Evolutionary conservation across 2,113 vertebrate genomes (phyloP), one percentile per base, ranked within the genome.

Genomic region (Amphiprion percula): DNA sequence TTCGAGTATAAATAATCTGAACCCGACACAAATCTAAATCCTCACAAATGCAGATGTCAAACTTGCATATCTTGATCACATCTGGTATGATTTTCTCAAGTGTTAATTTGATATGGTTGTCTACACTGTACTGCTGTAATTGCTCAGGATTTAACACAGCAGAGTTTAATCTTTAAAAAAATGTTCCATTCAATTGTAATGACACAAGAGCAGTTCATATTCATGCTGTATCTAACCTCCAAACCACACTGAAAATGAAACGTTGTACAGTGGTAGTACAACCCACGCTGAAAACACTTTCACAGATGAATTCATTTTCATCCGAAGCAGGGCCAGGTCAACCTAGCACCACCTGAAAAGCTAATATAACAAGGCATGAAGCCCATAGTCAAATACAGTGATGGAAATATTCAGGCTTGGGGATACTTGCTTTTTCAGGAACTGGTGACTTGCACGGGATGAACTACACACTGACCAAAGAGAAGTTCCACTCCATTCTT

Each of bases 391-490:
- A 83, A 83, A 77, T 64, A 17, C 4, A 10, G 49, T 47, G 44
- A 53, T 50, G 56, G 55, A 65, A 68, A 76, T 73, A 60, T 68
- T 80, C 19, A 70, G 58, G 54, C 69, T 33, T 4, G 4, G 21
- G 68, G 64, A 82, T 71, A 26, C 74, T 53, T 30, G 44, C 60
- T 59, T 68, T 80, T 83, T 61, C 70, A 80, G 67, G 50, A 79
- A 56, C 52, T 17, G 14, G 50, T 65, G 44, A 77, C 44, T 69
- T 16, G 1, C 74, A 41, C 44, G n/a, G 60, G 33, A 39, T 58
- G 46, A 75, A 75, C 79, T 70, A 55, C 50, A 71, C 79, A 77
- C 53, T 58, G 37, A 77, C 77, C 68, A 80, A 60, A 72, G 70
- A 69, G 54, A 69, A 62, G 68, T 28, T 55, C 26, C 62, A 54